phyloP scores from a whole-genome alignment of 2,888 invertebrate species.

The Pasiphila rectangulata region DNA sequence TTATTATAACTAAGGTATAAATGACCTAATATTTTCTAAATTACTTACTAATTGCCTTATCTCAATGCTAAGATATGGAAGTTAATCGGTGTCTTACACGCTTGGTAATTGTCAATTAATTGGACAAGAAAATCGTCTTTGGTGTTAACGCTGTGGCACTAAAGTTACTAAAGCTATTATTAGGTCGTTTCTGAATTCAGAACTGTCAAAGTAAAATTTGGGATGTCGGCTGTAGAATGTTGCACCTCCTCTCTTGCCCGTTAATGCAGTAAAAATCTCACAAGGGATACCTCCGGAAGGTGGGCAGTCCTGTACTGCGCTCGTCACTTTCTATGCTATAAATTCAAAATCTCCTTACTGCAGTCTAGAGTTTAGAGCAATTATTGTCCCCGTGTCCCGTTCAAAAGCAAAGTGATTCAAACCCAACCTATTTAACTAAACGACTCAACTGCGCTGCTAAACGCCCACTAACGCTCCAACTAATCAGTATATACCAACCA shows the following conservation, averaged over 20 bases:
- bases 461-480: slow-evolving; percentile 1
- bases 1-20: background rate
- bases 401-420: background rate
- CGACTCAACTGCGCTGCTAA: slow-evolving; percentile 11
- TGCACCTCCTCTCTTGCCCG: no score
- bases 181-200: no score
- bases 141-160: no score
- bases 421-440: slow-evolving; percentile 12
- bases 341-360: no score
- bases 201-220: no score
- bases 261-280: no score
- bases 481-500: slow-evolving; percentile 29
- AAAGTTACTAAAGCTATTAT: no score
- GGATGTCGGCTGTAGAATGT: no score
- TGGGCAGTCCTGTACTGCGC: no score
- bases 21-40: background rate
- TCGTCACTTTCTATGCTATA: no score
- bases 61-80: background rate
- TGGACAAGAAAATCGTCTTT: background rate
- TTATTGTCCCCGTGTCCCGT: background rate
- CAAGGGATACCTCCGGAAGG: no score
- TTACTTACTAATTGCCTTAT: background rate
- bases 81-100: background rate
- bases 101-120: background rate
- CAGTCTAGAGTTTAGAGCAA: no score